Conservation (phyloP, 2,888 invertebrate species). For the Scaptomyza flava region DNA sequence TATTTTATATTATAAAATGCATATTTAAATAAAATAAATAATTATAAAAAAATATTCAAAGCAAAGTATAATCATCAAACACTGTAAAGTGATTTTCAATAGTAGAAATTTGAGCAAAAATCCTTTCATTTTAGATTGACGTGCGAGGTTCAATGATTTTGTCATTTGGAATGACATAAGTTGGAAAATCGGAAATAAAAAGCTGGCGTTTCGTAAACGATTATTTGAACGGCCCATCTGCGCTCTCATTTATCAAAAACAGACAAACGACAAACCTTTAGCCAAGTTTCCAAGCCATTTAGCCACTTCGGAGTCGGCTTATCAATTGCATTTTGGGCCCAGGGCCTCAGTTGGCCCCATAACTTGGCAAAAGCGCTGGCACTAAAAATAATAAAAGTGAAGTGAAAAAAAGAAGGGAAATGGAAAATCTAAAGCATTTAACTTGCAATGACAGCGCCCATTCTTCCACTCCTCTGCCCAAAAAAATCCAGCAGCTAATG, state of each 20-base stretch:
- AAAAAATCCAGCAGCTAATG: conserved; percentile 57
- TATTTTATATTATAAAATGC: too few species aligned
- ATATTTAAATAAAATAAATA: too few species aligned
- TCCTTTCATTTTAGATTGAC: neutral
- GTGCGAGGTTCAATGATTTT: conserved; percentile 10
- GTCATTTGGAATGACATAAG: conserved; percentile 21
- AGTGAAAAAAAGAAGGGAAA: conserved; percentile 20
- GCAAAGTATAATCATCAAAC: too few species aligned
- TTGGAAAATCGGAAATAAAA: conserved; percentile 1
- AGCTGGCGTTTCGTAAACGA: conserved; percentile 9
- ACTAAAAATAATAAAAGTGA: conserved; percentile 18
- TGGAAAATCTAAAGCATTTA: conserved; percentile 69
- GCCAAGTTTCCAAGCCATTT: conserved; percentile 64
- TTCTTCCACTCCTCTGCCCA: conserved; percentile 6
- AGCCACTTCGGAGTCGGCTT: conserved; percentile 54
- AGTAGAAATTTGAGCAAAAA: too few species aligned
- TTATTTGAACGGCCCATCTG: conserved; percentile 43
- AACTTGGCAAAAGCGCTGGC: conserved; percentile 51
- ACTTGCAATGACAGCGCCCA: conserved; percentile 67
- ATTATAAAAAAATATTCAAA: too few species aligned
- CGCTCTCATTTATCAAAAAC: conserved; percentile 67
- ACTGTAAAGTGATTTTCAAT: too few species aligned
- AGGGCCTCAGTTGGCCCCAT: conserved; percentile 60
- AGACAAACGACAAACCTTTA: conserved; percentile 52
- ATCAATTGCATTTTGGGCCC: conserved; percentile 65